Percentiles rank a stretch among this genome's conserved stretches.
phyloP scores from a whole-genome alignment of 2,113 vertebrate genomes.

The Equus quagga region DNA sequence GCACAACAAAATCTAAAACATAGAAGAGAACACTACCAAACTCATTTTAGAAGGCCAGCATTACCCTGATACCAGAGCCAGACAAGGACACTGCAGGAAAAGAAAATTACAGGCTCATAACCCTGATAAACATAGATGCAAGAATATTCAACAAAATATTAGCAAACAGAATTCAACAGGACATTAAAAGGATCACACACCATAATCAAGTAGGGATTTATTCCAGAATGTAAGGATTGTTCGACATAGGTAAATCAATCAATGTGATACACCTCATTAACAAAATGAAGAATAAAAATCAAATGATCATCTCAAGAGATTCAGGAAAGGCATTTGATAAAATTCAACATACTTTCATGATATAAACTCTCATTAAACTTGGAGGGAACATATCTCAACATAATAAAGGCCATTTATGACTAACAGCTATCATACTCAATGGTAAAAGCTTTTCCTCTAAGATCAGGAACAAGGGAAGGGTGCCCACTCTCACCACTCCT shows the following conservation, averaged over 20 bases:
- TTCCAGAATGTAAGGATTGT: background rate
- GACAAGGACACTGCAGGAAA: background rate
- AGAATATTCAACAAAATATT: background rate
- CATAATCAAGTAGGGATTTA: background rate
- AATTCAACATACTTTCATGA: background rate
- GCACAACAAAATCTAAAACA: background rate
- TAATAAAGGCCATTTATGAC: background rate
- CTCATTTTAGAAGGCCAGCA: background rate
- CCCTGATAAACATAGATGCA: background rate
- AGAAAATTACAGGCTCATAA: background rate
- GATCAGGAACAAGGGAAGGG: background rate
- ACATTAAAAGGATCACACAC: background rate
- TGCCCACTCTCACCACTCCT: background rate
- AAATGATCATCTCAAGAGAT: background rate
- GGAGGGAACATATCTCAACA: background rate
- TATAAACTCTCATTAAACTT: background rate
- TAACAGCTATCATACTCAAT: too few relatives aligned
- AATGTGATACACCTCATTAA: background rate
- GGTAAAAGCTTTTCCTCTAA: background rate
- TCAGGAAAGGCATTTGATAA: background rate
- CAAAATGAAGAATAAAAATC: background rate
- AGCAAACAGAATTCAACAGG: background rate
- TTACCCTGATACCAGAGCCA: background rate
- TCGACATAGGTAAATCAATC: background rate
- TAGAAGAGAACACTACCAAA: background rate